phyloP scores from a whole-genome alignment of 1,140 invertebrate genomes.

The Lutraria rhynchaena region DNA sequence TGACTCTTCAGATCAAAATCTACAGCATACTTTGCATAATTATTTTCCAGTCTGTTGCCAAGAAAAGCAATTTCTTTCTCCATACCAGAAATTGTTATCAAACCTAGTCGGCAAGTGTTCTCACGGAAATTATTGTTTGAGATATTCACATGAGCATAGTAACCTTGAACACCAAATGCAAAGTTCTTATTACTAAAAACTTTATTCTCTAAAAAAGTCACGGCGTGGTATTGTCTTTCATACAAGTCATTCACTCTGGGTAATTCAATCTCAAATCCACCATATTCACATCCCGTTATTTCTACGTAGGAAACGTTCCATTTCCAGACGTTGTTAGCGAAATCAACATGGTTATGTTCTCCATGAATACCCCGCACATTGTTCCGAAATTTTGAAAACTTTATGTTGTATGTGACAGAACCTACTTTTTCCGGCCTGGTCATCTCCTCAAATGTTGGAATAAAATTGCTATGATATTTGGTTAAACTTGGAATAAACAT shows the following conservation, averaged over 20 bases:
- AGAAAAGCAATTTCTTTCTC: slow-evolving; percentile 94
- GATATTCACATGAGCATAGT: slow-evolving; percentile 91
- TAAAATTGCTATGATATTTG: slow-evolving; percentile 79
- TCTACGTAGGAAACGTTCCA: slow-evolving; percentile 87
- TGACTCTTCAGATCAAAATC: slow-evolving; percentile 95
- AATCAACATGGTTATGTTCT: slow-evolving; percentile 82
- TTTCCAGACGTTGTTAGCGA: slow-evolving; percentile 82
- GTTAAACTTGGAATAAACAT: slow-evolving; percentile 80
- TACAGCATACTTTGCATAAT: slow-evolving; percentile 92
- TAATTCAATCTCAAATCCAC: slow-evolving; percentile 88
- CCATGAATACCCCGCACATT: slow-evolving; percentile 78
- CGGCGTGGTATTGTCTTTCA: slow-evolving; percentile 74
- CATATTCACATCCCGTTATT: slow-evolving; percentile 88
- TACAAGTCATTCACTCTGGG: slow-evolving; percentile 77
- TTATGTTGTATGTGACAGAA: slow-evolving; percentile 77
- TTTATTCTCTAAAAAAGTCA: slow-evolving; percentile 72
- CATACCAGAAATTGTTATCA: slow-evolving; percentile 96
- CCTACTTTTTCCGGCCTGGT: slow-evolving; percentile 80
- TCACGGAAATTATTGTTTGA: slow-evolving; percentile 92
- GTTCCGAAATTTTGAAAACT: slow-evolving; percentile 69
- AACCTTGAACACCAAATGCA: slow-evolving; percentile 87
- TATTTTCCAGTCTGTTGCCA: slow-evolving; percentile 90
- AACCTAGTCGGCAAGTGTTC: slow-evolving; percentile 92
- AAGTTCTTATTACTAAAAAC: slow-evolving; percentile 77
- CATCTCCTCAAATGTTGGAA: slow-evolving; percentile 81